Base-by-base conservation (phyloP, 2,113 vertebrate genomes). In the Empidonax traillii region DNA sequence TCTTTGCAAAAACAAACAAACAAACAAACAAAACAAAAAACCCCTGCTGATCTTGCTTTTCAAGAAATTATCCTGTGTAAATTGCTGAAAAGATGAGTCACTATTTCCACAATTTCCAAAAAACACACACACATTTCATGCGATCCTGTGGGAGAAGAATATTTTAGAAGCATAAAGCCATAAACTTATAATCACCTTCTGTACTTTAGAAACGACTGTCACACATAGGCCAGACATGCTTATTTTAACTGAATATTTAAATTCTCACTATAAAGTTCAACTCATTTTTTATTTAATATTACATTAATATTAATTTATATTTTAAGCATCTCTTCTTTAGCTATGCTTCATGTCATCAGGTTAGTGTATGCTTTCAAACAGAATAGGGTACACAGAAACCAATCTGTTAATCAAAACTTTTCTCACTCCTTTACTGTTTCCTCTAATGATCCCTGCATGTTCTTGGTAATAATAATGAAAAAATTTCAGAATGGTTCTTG, bases 11-110 rank as follows among this genome's bases (percentile, higher is more conserved):
- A 86, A 72, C 35, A 35, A 35, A 35, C 35, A 35, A 35, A 35
- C 35, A 35, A 35, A 35, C 35, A 35, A 35, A 35, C 35, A 35
- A 35, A 35, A 35, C 35, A 35, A 79, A 62, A 5, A n/a, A 12
- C 11, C 12, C 72, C 67, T 61, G 68, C 51, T 94, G 92, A 84
- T 93, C 47, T 77, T 93, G 65, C 63, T 93, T 95, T 92, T 94
- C 74, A 96, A 85, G 62, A 93, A 94, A 91, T 96, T 94, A 92
- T 88, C 81, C 79, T 88, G 68, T 51, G 41, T 96, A 93, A 97
- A 96, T 96, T 93, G 91, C 93, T 95, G 84, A 97, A 89, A 88
- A 89, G 90, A 86, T 91, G 84, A 96, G 53, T 96, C 90, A 92
- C 65, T 81, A 68, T 88, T 95, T 87, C 82, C 68, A 93, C 82